These are phyloP conservation scores for Alfaro cultratus DNA, from an alignment of 2,797 vertebrate genomes.

Conservation along the genomic window DNA sequence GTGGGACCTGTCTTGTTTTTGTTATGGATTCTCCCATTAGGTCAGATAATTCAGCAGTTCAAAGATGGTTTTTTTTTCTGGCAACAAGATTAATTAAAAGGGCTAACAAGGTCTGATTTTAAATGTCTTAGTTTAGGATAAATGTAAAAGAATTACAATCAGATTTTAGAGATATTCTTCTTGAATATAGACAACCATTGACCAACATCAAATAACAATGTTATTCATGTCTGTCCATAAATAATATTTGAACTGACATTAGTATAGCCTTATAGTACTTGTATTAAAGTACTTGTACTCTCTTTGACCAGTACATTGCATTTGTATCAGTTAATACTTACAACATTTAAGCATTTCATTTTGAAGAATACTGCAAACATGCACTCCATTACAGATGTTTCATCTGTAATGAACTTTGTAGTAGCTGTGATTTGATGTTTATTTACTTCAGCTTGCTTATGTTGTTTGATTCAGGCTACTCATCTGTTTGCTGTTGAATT, in stretches of 20 bases:
- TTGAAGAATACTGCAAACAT: neutral
- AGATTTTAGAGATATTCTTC: neutral
- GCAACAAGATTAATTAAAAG: neutral
- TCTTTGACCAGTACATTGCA: neutral
- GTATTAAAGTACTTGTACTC: neutral
- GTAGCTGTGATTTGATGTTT: constrained; percentile 7
- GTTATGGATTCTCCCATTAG: neutral
- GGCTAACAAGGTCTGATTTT: neutral
- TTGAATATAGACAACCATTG: neutral
- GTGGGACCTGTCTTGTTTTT: neutral
- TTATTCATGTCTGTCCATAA: too few species aligned
- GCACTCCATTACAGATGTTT: neutral
- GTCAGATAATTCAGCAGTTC: neutral
- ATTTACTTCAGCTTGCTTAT: constrained; percentile 1
- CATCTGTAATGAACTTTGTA: constrained; percentile 15
- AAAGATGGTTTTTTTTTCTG: neutral
- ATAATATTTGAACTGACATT: neutral
- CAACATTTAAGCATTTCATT: constrained; percentile 1
- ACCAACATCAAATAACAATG: neutral
- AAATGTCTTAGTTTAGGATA: neutral
- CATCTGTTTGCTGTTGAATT: constrained; percentile 3
- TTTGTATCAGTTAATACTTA: neutral
- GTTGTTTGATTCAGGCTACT: neutral
- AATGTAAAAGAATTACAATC: neutral
- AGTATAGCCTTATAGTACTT: neutral